Percentiles rank a stretch among this genome's conserved stretches.
phyloP scores from a whole-genome alignment of 2,797 vertebrate species.

The Lepilemur ruficaudatus region DNA sequence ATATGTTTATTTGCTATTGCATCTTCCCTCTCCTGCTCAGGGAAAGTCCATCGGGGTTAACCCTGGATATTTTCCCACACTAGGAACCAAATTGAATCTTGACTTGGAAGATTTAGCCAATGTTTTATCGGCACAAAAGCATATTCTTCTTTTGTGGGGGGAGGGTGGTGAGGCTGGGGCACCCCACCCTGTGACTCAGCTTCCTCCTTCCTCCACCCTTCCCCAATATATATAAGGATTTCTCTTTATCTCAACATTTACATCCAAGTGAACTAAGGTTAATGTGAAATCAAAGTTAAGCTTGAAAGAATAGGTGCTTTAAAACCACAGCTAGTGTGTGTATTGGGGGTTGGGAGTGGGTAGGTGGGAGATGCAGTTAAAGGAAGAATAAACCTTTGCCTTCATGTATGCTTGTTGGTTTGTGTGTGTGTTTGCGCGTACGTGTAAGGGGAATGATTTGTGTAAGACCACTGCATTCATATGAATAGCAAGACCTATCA shows the following conservation, averaged over 20 bases:
- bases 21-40: background rate
- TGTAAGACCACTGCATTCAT: background rate
- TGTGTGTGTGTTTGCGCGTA: accelerated
- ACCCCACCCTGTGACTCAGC: background rate
- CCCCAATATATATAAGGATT: too few species aligned
- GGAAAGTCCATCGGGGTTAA: background rate
- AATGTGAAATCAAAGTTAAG: background rate
- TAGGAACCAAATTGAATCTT: conserved; percentile 14
- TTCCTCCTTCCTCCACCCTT: background rate
- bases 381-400: background rate
- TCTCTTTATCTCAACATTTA: background rate
- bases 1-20: conserved; percentile 32
- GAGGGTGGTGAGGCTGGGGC: background rate
- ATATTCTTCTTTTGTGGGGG: background rate
- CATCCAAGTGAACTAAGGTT: background rate
- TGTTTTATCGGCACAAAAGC: background rate
- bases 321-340: background rate
- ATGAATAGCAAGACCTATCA: background rate
- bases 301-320: background rate
- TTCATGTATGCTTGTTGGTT: background rate
- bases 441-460: background rate
- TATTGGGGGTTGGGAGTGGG: background rate
- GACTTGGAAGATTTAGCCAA: background rate
- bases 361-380: background rate
- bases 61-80: conserved; percentile 24